phyloP scores from a whole-genome alignment of 2,888 invertebrate genomes.

The Nesidiocoris tenuis region DNA sequence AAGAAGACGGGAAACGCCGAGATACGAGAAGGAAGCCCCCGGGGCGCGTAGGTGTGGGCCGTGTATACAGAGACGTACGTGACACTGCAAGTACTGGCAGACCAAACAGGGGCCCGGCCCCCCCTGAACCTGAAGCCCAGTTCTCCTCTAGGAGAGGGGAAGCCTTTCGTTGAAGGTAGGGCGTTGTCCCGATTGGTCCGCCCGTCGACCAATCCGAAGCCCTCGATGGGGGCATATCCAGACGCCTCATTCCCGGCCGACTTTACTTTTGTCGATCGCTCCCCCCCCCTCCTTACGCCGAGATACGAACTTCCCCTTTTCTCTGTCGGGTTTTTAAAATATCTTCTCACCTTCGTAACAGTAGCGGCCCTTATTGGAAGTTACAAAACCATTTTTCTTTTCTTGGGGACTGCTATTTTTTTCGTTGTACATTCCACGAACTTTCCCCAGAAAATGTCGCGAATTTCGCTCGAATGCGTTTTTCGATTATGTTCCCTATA shows the following conservation, averaged over 20 bases:
- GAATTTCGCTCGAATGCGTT: too few relatives aligned
- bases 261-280: neutral
- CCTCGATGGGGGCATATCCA: constrained; percentile 15
- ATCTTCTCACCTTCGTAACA: constrained; percentile 1
- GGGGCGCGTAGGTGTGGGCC: constrained; percentile 30
- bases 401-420: too few relatives aligned
- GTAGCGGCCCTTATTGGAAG: too few relatives aligned
- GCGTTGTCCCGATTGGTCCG: constrained; percentile 16
- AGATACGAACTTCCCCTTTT: constrained; percentile 19
- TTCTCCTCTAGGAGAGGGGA: neutral
- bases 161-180: constrained; percentile 20
- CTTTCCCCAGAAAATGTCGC: too few relatives aligned
- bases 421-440: too few relatives aligned
- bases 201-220: constrained; percentile 14
- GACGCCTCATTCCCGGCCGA: constrained; percentile 3
- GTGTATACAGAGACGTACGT: constrained; percentile 39
- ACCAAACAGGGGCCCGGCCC: constrained; percentile 22
- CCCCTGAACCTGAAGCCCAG: too few relatives aligned
- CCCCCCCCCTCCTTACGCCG: constrained; percentile 1
- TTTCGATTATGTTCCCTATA: too few relatives aligned
- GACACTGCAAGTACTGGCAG: constrained; percentile 39
- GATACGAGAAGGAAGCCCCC: constrained; percentile 17
- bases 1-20: neutral
- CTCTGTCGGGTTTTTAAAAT: neutral
- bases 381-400: too few relatives aligned